Base-by-base conservation (phyloP, 2,797 vertebrate species). In the Gymnocypris eckloni region DNA sequence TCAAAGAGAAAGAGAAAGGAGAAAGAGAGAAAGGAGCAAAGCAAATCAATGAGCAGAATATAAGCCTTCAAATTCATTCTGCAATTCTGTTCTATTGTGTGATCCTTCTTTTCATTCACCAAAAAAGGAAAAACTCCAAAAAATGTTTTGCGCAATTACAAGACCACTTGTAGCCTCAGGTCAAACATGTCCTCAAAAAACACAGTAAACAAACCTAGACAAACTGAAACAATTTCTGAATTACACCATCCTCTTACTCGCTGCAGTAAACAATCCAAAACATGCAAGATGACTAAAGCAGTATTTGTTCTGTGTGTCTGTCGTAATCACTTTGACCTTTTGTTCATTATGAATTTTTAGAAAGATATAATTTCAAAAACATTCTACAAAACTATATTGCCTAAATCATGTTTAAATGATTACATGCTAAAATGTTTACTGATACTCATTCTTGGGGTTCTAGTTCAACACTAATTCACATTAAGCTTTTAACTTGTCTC, bases 221-320 rank as follows among this genome's bases (percentile, higher is more conserved):
- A 64, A 82, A 81, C 71, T 43, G 67, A 79, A 86, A 86, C 43
- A 79, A 86, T 83, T 73, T 59, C 18, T 7, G n/a, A 71, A 76
- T 75, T 20, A 67, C 81, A 80, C 69, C 39, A 70, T 79, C 13
- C 18, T 25, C 3, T 66, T 73, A 86, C n/a, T 75, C 39, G 10
- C 20, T 64, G 48, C 41, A 70, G 87, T 86, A 86, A 88, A 87
- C 72, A 87, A 20, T 59, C 0, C 37, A 69, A 10, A 73, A 20
- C 45, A 76, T 15, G 2, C 7, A n/a, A 56, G 61, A 37, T 39
- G 50, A 85, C 5, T 39, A 33, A 33, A 69, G 28, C 7, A 66
- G 28, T 5, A 25, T 76, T 76, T 76, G 13, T 75, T 52, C 1
- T 28, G 1, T n/a, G 20, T 50, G 28, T 52, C 56, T 50, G 12